phyloP scores from a whole-genome alignment of 92 coral and sea anemone species.

The Galaxea fascicularis region DNA sequence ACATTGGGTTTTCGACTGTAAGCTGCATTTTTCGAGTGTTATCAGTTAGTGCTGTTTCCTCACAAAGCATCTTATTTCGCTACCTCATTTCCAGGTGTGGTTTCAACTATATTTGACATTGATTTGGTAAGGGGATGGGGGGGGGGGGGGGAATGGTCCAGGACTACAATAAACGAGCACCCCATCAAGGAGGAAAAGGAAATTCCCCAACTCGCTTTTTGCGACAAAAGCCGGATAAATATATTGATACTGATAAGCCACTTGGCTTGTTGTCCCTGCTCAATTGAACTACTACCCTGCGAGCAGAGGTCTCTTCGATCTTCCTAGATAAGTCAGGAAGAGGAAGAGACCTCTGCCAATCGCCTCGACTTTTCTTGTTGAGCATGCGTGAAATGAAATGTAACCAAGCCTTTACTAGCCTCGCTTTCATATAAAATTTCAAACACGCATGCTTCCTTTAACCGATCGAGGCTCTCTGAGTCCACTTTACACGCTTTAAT shows the following conservation, averaged over 20 bases:
- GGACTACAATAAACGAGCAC: background rate
- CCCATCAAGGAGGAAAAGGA: conserved; percentile 2
- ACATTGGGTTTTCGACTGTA: background rate
- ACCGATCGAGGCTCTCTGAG: no score
- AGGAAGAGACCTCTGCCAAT: no score
- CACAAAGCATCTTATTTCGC: background rate
- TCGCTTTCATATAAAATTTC: no score
- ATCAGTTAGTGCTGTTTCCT: background rate
- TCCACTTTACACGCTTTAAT: no score
- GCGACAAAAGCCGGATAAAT: background rate
- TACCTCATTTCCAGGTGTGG: background rate
- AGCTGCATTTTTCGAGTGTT: background rate
- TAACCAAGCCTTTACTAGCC: no score
- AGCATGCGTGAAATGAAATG: no score
- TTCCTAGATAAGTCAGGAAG: no score
- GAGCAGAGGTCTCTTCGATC: no score
- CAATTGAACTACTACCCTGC: no score
- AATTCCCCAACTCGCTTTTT: background rate
- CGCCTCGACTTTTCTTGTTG: no score
- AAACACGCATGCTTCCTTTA: no score
- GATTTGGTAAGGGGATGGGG: conserved; percentile 1
- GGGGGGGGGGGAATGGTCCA: background rate
- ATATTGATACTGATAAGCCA: background rate
- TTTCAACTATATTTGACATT: conserved; percentile 1
- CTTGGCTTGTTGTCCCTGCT: conserved; percentile 8